Evolutionary conservation across 1,140 invertebrate genomes (phyloP), one percentile per base, ranked within the genome.

Genomic region (Meteorus sp.): DNA sequence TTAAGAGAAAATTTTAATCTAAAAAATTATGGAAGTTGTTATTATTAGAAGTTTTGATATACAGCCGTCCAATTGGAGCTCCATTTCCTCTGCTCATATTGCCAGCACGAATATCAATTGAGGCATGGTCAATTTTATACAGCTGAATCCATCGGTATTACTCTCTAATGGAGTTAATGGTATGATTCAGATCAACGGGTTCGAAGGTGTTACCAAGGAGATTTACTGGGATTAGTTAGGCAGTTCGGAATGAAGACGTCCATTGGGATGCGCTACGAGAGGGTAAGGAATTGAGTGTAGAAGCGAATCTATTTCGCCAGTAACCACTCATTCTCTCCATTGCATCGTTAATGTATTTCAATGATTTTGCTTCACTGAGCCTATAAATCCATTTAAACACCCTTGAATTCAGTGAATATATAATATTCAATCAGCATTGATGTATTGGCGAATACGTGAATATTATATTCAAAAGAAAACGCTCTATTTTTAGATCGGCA

Each of bases 331-430:
- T 31, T 57, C 59, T 52, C 62, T 48, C 47, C 50, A 56, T 58
- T 61, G 15, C 15, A 55, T 63, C 59, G 66, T 65, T 66, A 68
- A 66, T 68, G 62, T 59, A 65, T 68, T 66, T 60, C 29, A 51
- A 37, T 47, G 58, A 29, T 58, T 62, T n/a, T 62, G 61, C 48
- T 55, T 58, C 31, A 41, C 39, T 54, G 54, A 56, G 55, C 67
- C 59, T 61, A 62, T 71, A 71, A 69, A 70, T 59, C 62, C 62
- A 43, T 22, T 59, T 50, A 61, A 65, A 61, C 64, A 63, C 61
- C 56, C 56, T 60, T 66, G 66, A 64, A 67, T 65, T 66, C n/a
- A n/a, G n/a, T n/a, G n/a, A n/a, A n/a, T n/a, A n/a, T n/a, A n/a
- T n/a, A n/a, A n/a, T n/a, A n/a, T n/a, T n/a, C n/a, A n/a, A n/a